Evolutionary conservation across 1,140 invertebrate species (phyloP), one percentile per base, ranked within the genome.

Genomic region (Brachionus sp.): DNA sequence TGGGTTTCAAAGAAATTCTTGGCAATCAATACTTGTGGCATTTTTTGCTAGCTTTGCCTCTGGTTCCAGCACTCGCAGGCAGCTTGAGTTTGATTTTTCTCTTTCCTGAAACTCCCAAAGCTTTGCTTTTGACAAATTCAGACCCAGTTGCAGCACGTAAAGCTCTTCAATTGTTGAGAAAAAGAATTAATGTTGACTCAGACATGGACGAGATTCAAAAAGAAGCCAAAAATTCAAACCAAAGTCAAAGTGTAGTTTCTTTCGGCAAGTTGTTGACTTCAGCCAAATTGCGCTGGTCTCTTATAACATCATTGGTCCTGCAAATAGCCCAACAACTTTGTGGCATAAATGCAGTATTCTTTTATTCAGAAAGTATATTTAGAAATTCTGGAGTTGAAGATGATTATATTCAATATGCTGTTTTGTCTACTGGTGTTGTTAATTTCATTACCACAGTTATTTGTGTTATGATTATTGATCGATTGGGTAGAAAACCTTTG

Each of bases 21-120:
- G 83, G 83, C 16, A 64, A 77, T 46, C 93, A 94, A 87, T 93
- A 95, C 25, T 86, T 86, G n/a, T 92, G 91, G 91, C 90, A 90
- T 4, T 78, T 85, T 5, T 86, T 92, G 42, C 90, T 91, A 84
- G 92, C 92, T 0, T 87, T 95, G 16, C 94, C 93, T 1, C 90
- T 92, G 1, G 88, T 95, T 25, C 57, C 64, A 0, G 95, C 95
- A 0, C 92, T 92, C 0, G 88, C 95, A 2, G 91, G 95, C 85
- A 92, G 94, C 88, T 85, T 94, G 5, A 85, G 25, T 83, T 87
- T 90, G 4, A 86, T 97, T 70, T 94, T 95, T 0, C 87, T 96
- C 19, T 96, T 95, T 85, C 94, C 95, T 0, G 95, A 97, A 87
- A 95, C 94, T 4, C 95, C 96, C 0, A 94, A 95, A 86, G 95